Conservation (phyloP, 2,113 vertebrate species). For the Genyomyrus donnyi region DNA sequence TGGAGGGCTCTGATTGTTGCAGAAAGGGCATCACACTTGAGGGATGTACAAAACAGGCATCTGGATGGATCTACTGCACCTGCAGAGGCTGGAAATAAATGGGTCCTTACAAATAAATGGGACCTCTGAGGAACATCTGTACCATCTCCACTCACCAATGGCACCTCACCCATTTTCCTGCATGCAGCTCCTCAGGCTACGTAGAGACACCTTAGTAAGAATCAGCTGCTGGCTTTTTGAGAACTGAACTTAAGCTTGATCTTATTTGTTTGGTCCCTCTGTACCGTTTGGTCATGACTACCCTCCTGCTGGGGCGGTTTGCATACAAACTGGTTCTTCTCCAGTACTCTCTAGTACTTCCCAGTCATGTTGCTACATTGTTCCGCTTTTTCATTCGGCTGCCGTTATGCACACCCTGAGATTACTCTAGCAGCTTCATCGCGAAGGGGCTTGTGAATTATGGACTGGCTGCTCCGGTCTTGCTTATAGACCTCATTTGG, state of each 20-base stretch:
- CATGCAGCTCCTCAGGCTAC: background rate
- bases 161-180: background rate
- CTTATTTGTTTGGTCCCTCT: background rate
- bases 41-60: background rate
- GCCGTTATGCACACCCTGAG: background rate
- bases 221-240: background rate
- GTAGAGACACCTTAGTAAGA: background rate
- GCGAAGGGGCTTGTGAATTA: background rate
- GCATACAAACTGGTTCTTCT: background rate
- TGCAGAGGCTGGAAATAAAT: background rate
- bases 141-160: background rate
- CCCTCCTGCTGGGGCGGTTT: background rate
- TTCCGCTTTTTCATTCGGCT: background rate
- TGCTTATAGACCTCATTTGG: background rate
- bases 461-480: background rate
- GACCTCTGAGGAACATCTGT: background rate
- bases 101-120: background rate
- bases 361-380: background rate
- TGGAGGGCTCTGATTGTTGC: background rate
- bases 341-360: background rate
- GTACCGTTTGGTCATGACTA: background rate
- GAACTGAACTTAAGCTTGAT: background rate
- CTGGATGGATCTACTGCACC: background rate
- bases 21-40: background rate
- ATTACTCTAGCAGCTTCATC: background rate